Conservation (phyloP, 2,797 vertebrate genomes). For the Mus spretus region DNA sequence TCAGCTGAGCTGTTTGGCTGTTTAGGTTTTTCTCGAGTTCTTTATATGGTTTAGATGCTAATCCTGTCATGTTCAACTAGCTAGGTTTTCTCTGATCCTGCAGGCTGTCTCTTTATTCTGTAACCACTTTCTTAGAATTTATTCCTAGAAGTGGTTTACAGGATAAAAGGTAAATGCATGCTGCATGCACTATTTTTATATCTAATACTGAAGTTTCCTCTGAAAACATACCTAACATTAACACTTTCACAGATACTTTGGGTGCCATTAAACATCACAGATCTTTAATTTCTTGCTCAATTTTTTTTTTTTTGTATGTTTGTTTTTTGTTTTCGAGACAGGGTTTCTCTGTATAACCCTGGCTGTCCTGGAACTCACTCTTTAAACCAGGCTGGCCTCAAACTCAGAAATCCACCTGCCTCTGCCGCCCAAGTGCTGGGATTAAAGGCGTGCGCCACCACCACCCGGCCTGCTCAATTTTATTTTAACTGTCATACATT, state of each 20-base stretch:
- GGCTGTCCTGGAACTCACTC: too few species aligned
- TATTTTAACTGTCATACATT: not conserved
- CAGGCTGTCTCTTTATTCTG: not conserved
- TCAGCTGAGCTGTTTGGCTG: not conserved
- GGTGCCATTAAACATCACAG: slow-evolving; percentile 8
- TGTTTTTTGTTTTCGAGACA: too few species aligned
- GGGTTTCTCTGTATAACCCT: too few species aligned
- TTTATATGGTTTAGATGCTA: not conserved
- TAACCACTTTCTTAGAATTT: slow-evolving; percentile 25
- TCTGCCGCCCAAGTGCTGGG: too few species aligned
- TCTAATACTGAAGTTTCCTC: not conserved
- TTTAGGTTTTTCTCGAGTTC: not conserved
- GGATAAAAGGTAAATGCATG: not conserved
- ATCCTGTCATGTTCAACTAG: not conserved
- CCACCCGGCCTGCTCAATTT: not conserved
- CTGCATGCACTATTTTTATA: slow-evolving; percentile 1
- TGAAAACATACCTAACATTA: slow-evolving; percentile 19
- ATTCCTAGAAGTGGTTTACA: not conserved
- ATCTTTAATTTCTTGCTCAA: not conserved
- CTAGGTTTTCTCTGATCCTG: not conserved
- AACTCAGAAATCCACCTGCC: too few species aligned
- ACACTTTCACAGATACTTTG: not conserved
- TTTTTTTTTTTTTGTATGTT: not conserved
- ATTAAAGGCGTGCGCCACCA: too few species aligned
- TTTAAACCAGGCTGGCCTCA: too few species aligned